Evolutionary conservation across 2,797 vertebrate species (phyloP).

Genomic region (Bradypus variegatus): DNA sequence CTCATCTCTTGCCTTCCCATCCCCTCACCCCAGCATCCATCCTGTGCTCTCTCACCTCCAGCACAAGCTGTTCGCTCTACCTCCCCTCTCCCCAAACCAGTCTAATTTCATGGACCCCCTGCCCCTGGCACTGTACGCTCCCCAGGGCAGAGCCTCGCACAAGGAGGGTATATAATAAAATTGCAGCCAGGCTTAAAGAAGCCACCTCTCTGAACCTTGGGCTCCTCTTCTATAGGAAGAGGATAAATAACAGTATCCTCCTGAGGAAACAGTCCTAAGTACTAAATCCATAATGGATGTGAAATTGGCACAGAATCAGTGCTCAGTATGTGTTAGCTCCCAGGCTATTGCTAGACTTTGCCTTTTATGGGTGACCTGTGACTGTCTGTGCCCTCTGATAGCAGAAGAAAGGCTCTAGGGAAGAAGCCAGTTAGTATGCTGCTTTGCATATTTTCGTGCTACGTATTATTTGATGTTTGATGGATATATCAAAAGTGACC

Average conservation of each 20-base stretch:
- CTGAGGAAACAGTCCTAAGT: neutral
- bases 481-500: neutral
- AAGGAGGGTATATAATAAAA: neutral
- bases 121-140: neutral
- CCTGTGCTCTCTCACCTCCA: neutral
- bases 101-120: neutral
- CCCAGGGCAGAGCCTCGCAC: neutral
- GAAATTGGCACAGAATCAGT: neutral
- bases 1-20: neutral
- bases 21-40: neutral
- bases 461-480: neutral
- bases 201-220: neutral
- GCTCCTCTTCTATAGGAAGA: constrained; percentile 16
- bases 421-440: neutral
- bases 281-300: constrained; percentile 23
- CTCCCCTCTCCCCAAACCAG: neutral
- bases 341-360: neutral
- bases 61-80: neutral
- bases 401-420: neutral
- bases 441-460: neutral
- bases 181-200: constrained; percentile 12
- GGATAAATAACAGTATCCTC: constrained; percentile 26
- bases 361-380: neutral
- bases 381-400: neutral
- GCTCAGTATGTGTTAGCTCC: neutral